Percentiles rank a stretch among this genome's conserved stretches.
These are phyloP conservation scores for Philopedon plagiatum DNA, from an alignment of 2,888 invertebrate species.

Conservation along the genomic window DNA sequence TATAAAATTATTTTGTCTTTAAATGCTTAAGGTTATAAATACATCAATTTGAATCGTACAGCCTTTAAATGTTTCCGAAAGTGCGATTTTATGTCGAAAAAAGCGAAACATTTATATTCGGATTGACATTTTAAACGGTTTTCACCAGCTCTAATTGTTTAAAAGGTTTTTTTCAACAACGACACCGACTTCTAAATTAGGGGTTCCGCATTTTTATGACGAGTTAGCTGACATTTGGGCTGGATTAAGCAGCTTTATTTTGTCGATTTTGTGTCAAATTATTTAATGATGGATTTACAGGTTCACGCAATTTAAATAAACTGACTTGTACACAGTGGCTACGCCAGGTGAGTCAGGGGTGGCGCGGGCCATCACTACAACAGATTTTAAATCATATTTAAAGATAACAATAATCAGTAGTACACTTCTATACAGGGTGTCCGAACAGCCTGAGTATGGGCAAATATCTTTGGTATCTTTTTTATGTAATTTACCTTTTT, in stretches of 20 bases:
- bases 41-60: background rate
- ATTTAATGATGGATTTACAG: too few relatives aligned
- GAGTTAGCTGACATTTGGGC: conserved; percentile 6
- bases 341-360: too few relatives aligned
- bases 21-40: background rate
- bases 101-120: background rate
- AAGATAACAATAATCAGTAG: too few relatives aligned
- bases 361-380: too few relatives aligned
- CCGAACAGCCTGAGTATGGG: too few relatives aligned
- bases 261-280: background rate
- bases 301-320: too few relatives aligned
- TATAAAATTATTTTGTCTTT: background rate
- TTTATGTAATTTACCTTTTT: too few relatives aligned
- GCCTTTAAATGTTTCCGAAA: conserved; percentile 1
- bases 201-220: conserved; percentile 1
- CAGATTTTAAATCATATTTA: too few relatives aligned
- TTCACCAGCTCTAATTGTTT: conserved; percentile 4
- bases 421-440: too few relatives aligned
- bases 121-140: conserved; percentile 6
- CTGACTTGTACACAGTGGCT: too few relatives aligned
- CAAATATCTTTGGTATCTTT: too few relatives aligned
- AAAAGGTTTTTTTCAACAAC: conserved; percentile 15
- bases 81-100: background rate
- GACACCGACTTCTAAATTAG: background rate
- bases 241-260: background rate